A percentile compares a stretch with the other conserved stretches of the same genome.
phyloP scores from a whole-genome alignment of 2,797 vertebrate genomes.

The Allobates femoralis region DNA sequence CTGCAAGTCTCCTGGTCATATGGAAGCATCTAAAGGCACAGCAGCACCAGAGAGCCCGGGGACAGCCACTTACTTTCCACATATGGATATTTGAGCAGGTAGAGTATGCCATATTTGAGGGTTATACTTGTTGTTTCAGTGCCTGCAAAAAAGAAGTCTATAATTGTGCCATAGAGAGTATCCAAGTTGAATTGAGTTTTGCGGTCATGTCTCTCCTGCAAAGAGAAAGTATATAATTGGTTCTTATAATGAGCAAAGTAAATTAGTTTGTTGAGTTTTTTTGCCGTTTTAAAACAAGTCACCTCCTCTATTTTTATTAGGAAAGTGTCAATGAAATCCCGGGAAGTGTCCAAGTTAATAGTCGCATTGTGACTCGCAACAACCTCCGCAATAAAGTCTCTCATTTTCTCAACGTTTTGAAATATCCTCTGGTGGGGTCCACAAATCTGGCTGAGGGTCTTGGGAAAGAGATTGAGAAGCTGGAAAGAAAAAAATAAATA shows the following conservation, averaged over 20 bases:
- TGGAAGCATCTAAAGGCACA: too few species aligned
- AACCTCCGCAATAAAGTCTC: constrained; percentile 68
- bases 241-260: too few species aligned
- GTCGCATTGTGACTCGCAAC: constrained; percentile 2
- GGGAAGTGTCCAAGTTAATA: not conserved
- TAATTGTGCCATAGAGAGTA: constrained; percentile 50
- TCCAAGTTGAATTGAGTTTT: constrained; percentile 62
- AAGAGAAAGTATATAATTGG: too few species aligned
- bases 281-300: too few species aligned
- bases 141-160: constrained; percentile 64
- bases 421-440: constrained; percentile 78
- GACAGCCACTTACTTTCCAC: constrained; percentile 33
- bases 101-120: constrained; percentile 61
- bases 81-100: constrained; percentile 63
- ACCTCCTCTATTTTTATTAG: constrained; percentile 44
- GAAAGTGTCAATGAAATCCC: not conserved
- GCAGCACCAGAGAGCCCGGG: too few species aligned
- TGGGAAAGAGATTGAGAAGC: constrained; percentile 75
- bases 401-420: constrained; percentile 71
- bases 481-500: constrained; percentile 56
- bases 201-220: constrained; percentile 27
- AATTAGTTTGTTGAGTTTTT: too few species aligned
- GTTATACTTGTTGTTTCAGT: constrained; percentile 8
- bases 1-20: too few species aligned
- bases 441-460: constrained; percentile 73